Evolutionary conservation across 2,797 vertebrate genomes (phyloP).

Genomic region (Semotilus atromaculatus): DNA sequence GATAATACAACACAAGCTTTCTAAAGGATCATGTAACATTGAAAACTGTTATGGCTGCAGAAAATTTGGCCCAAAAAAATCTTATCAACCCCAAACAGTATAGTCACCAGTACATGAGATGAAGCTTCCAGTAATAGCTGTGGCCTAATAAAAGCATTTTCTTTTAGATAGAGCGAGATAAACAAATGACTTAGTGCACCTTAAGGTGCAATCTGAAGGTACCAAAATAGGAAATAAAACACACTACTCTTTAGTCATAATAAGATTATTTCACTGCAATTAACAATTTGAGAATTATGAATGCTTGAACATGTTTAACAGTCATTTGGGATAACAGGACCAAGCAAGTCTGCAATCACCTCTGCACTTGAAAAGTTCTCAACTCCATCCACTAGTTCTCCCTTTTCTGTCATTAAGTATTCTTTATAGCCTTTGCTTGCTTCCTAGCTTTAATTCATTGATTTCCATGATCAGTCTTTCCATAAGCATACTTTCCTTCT

Average conservation of each 20-base stretch:
- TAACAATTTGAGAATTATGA: not conserved
- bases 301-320: slow-evolving; percentile 21
- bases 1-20: not conserved
- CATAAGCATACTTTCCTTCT: not conserved
- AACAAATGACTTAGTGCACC: not conserved
- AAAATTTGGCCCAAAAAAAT: not conserved
- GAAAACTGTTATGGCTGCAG: no score
- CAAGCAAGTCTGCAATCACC: not conserved
- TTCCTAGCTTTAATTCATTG: not conserved
- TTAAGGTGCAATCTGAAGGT: not conserved
- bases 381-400: not conserved
- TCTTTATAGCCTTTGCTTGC: not conserved
- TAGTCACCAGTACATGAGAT: not conserved
- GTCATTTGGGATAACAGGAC: slow-evolving; percentile 7
- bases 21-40: no score
- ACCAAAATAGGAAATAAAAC: not conserved
- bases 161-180: not conserved
- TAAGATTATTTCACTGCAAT: not conserved
- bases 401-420: not conserved
- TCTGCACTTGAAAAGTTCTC: slow-evolving; percentile 4
- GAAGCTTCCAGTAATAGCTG: not conserved
- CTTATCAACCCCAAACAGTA: not conserved
- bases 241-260: not conserved
- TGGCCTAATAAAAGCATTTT: not conserved
- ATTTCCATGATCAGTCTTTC: not conserved